Percentiles rank a stretch among this genome's conserved stretches.
Evolutionary conservation across 2,797 vertebrate genomes (phyloP).

Genomic region (Eulemur mongoz): DNA sequence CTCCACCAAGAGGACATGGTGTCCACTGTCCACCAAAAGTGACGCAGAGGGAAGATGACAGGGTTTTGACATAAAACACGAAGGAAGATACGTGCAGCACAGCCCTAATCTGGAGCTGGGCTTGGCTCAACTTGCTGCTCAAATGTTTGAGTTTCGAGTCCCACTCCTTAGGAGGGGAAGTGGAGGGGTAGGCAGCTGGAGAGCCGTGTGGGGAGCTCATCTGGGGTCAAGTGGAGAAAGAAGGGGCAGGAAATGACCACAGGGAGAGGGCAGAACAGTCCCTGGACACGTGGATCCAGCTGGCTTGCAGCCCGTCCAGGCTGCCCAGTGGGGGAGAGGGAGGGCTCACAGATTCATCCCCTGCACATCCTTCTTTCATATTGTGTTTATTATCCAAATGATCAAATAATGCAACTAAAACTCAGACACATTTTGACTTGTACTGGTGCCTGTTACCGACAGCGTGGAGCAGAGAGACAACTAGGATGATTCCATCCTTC

Average conservation of each 20-base stretch:
- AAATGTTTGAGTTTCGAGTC: not conserved
- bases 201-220: no score
- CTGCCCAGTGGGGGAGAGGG: fast-evolving
- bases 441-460: fast-evolving
- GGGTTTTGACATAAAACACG: fast-evolving
- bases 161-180: not conserved
- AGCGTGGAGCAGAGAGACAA: no score
- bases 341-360: no score
- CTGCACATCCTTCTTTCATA: not conserved
- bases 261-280: not conserved
- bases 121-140: not conserved
- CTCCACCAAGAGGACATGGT: not conserved
- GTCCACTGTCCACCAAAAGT: not conserved
- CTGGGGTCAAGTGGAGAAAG: no score
- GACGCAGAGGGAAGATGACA: not conserved
- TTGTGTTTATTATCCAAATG: not conserved
- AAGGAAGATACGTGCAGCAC: fast-evolving
- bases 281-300: not conserved
- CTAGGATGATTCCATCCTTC: not conserved
- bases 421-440: no score
- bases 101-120: not conserved
- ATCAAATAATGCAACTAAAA: not conserved
- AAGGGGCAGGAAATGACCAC: not conserved
- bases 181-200: not conserved
- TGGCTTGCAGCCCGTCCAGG: not conserved